Evolutionary conservation across 1,140 invertebrate genomes (phyloP).

Genomic region (Harlomillsia oculata): DNA sequence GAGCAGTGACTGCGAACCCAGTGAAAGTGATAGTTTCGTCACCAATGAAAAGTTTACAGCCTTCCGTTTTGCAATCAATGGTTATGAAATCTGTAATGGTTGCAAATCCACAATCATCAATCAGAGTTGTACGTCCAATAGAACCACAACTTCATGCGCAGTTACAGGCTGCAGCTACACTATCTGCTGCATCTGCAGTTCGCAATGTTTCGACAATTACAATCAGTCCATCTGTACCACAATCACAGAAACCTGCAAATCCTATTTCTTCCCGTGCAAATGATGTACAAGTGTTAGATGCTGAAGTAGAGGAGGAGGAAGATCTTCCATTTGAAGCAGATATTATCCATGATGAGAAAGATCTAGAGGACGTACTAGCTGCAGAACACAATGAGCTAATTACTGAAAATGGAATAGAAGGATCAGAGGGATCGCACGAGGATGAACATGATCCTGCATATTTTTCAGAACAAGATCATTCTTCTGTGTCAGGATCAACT

Average conservation of each 20-base stretch:
- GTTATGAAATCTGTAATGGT: conserved; percentile 18
- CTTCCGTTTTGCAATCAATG: conserved; percentile 17
- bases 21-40: conserved; percentile 37
- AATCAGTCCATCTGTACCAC: neutral
- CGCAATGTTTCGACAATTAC: neutral
- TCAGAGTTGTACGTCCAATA: neutral
- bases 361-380: conserved; percentile 29
- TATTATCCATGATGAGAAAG: conserved; percentile 35
- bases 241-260: neutral
- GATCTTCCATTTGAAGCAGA: conserved; percentile 29
- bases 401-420: conserved; percentile 19
- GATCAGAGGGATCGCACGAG: neutral
- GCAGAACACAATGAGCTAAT: conserved; percentile 8
- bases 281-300: conserved; percentile 24
- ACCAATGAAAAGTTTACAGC: conserved; percentile 30
- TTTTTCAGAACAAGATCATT: neutral
- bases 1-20: conserved; percentile 23
- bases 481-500: neutral
- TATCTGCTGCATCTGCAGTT: neutral
- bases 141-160: neutral
- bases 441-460: neutral
- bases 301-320: conserved; percentile 8
- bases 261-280: conserved; percentile 18
- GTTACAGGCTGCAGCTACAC: neutral
- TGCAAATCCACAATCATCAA: conserved; percentile 1